Base-by-base conservation (phyloP, 1,140 invertebrate species). In the Magallana angulata region DNA sequence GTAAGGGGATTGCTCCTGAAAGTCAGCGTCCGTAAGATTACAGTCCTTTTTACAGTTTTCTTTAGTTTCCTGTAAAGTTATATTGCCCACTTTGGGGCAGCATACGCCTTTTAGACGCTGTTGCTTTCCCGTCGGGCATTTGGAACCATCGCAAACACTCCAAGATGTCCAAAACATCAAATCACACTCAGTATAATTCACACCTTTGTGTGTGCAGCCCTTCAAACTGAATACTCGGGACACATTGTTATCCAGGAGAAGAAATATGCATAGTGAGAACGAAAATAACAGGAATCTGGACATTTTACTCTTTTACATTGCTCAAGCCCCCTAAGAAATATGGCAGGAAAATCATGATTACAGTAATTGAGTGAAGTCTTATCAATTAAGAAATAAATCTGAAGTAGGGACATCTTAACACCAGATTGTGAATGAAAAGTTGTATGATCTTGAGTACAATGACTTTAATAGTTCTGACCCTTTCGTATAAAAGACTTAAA, bases 161-260 rank as follows among this genome's bases (percentile, higher is more conserved):
- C 68, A 76, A 8, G 68, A 48, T 36, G 68, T 76, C 68, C 68
- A 76, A 36, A 76, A 76, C 68, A 76, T 76, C 9, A 76, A 36
- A 12, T 76, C 68, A 76, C 68, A 76, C 24, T 76, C 68, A 8
- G 68, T 76, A 12, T 76, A 76, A 30, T 76, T 76, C 36, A 14
- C 24, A 76, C 12, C 24, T 30, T 71, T 76, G 36, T 76, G 36
- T 9, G 18, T 8, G 24, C 68, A 76, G 36, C 68, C 24, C 36
- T 76, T 36, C 24, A 76, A 76, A 76, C 68, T 12, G 7, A 76
- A 76, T 30, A 76, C 68, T 36, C 11, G 68, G 8, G 18, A 76
- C 6, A 30, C 24, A 48, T 76, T 30, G 24, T 76, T 76, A 30
- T 76, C 68, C 68, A 76, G 24, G 36, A 76, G 24, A 12, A 76